A percentile compares a stretch with the other conserved stretches of the same genome.
These are phyloP conservation scores for Cariama cristata DNA, from an alignment of 2,113 vertebrate genomes.

Conservation along the genomic window DNA sequence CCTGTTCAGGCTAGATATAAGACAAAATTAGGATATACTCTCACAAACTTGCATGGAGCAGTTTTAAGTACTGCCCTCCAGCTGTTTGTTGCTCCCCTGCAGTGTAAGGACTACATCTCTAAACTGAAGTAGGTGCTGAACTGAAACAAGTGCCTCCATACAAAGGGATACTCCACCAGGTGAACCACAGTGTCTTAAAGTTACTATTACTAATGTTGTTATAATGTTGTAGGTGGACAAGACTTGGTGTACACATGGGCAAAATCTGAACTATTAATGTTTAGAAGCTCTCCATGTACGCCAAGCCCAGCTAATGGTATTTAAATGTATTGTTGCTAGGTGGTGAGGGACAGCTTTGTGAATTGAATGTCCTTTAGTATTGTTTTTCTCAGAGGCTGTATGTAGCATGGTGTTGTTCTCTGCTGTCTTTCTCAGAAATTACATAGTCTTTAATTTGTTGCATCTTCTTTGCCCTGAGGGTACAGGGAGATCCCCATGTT, in stretches of 20 bases:
- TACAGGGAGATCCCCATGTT: not conserved
- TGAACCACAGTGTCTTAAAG: not conserved
- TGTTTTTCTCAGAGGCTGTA: not conserved
- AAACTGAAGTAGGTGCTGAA: not conserved
- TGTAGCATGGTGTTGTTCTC: fast-evolving
- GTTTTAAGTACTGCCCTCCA: not conserved
- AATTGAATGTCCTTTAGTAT: not conserved
- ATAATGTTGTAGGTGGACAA: not conserved
- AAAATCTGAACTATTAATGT: not conserved
- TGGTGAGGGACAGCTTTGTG: not conserved
- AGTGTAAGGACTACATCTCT: not conserved
- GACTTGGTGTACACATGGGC: not conserved
- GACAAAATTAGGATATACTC: not conserved
- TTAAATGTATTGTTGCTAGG: not conserved
- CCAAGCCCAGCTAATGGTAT: not conserved
- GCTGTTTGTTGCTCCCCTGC: not conserved
- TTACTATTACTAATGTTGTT: not conserved
- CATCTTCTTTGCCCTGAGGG: not conserved
- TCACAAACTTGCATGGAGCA: not conserved
- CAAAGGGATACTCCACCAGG: not conserved
- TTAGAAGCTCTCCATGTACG: not conserved
- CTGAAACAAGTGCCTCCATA: not conserved
- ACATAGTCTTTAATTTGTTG: not conserved
- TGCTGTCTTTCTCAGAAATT: not conserved
- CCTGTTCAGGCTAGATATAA: not conserved